phyloP scores from a whole-genome alignment of 2,797 vertebrate species.

The Diglossa cyanea region DNA sequence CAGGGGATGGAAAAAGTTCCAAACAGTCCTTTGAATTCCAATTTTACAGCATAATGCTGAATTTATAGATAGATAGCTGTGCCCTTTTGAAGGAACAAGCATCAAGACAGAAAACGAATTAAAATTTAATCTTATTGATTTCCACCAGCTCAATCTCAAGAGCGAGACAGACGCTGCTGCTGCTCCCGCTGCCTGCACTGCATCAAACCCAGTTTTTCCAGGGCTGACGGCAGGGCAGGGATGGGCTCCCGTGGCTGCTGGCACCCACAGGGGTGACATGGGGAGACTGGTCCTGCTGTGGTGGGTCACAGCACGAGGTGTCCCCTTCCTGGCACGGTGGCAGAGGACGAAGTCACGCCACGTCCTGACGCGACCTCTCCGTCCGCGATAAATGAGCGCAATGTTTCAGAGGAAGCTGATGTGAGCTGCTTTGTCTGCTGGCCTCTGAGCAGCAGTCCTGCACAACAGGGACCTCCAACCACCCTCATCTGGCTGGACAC shows the following conservation, averaged over 20 bases:
- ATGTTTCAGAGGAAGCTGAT: background rate
- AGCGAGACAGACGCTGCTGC: background rate
- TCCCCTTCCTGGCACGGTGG: background rate
- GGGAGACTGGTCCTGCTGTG: background rate
- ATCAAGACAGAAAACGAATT: conserved; percentile 64
- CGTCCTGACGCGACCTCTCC: conserved; percentile 9
- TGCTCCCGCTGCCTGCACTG: background rate
- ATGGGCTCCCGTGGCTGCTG: fast-evolving
- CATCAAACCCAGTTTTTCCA: background rate
- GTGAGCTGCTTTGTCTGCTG: background rate
- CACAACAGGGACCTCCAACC: fast-evolving
- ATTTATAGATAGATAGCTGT: conserved; percentile 53
- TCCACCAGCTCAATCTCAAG: conserved; percentile 52
- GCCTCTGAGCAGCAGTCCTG: background rate
- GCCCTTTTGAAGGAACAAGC: conserved; percentile 64
- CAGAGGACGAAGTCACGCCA: background rate
- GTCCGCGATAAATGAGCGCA: background rate
- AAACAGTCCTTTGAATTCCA: conserved; percentile 47
- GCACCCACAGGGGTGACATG: fast-evolving
- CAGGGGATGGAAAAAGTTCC: conserved; percentile 28
- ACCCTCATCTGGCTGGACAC: fast-evolving
- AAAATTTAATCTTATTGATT: conserved; percentile 74
- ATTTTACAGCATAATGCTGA: conserved; percentile 37
- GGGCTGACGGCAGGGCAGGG: background rate
- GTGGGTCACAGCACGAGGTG: background rate